Evolutionary conservation across 2,888 invertebrate genomes (phyloP), one percentile per base, ranked within the genome.

Genomic region (Oegoconia quadripuncta): DNA sequence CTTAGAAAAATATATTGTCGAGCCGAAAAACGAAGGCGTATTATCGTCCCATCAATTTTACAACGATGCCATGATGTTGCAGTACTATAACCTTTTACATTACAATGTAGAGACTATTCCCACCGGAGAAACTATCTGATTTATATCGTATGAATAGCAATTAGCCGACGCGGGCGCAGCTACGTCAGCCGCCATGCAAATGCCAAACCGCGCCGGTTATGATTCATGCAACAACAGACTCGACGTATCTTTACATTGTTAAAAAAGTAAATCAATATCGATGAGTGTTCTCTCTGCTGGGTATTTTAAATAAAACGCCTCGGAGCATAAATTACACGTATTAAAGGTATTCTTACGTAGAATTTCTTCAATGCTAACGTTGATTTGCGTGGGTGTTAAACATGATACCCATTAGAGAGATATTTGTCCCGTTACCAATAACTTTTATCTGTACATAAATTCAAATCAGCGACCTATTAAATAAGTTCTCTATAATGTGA

Each of bases 141-240:
- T 74, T 77, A 75, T 74, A 73, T 74, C 64, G 57, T 62, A 70
- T 60, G 64, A 75, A 76, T 74, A 75, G 69, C 74, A 81, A 83
- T 39, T 39, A 39, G 33, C 32, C 18, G 16, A 18, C 28, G 35
- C 28, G 77, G n/a, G 64, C 62, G 59, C 52, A 58, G n/a, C n/a
- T 52, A 64, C 65, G 62, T 73, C 50, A 47, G 48, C 5, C 59
- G 60, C 71, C 71, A 76, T 77, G 80, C 73, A 72, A 81, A 81
- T 77, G 73, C 63, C 69, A 67, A 65, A 73, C 66, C 58, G 55
- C 52, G 52, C 50, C 56, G 55, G 63, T 58, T 69, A 74, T 80
- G 79, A 81, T 68, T 80, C 79, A 82, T 69, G 58, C 60, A 50
- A 34, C 34, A 23, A 16, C 18, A 12, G 12, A 17, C 27, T 18